phyloP scores from a whole-genome alignment of 2,113 vertebrate species.

The Entomyzon cyanotis region DNA sequence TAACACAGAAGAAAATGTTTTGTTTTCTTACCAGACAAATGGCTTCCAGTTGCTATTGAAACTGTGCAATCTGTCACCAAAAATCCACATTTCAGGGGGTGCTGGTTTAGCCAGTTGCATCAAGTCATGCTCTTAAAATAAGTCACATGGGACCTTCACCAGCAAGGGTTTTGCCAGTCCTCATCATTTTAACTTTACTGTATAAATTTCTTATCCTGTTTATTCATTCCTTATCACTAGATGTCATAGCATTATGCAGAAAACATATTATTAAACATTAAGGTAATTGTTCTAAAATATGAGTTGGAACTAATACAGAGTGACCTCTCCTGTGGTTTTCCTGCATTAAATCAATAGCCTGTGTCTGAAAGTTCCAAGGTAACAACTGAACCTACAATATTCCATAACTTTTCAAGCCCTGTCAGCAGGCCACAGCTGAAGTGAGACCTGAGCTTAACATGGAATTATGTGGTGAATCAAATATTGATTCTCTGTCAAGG shows the following conservation, averaged over 20 bases:
- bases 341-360: background rate
- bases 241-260: background rate
- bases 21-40: background rate
- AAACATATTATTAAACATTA: background rate
- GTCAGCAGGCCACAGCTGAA: background rate
- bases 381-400: background rate
- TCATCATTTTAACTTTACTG: background rate
- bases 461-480: slow-evolving; percentile 16
- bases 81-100: background rate
- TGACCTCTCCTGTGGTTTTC: background rate
- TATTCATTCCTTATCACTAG: background rate
- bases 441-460: background rate
- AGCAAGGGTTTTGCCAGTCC: background rate
- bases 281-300: background rate
- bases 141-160: accelerated
- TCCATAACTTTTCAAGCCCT: background rate
- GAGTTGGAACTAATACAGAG: background rate
- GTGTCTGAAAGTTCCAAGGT: background rate
- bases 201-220: background rate
- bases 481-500: slow-evolving; percentile 31
- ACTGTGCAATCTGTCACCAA: background rate
- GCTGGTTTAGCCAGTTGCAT: background rate
- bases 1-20: background rate
- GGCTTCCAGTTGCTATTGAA: background rate
- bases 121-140: background rate